These are phyloP conservation scores for Drosophila siamana DNA, from an alignment of 2,888 invertebrate species.

Conservation along the genomic window DNA sequence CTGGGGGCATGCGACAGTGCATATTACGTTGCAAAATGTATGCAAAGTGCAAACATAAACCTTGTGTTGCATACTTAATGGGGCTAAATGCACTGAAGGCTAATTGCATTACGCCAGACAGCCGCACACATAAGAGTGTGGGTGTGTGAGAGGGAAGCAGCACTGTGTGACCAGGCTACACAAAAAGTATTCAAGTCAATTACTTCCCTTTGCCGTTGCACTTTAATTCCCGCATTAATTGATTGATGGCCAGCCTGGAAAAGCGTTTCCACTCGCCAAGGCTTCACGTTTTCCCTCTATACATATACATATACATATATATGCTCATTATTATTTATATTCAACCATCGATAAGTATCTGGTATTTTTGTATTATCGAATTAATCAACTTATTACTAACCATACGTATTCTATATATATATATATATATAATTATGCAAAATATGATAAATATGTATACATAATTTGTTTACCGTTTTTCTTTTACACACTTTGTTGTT, in stretches of 20 bases:
- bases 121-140: slow-evolving; percentile 3
- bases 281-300: background rate
- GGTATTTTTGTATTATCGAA: slow-evolving; percentile 1
- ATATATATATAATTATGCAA: slow-evolving; percentile 13
- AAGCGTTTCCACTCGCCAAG: slow-evolving; percentile 6
- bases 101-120: slow-evolving; percentile 72
- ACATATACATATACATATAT: background rate
- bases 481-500: slow-evolving; percentile 69
- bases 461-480: slow-evolving; percentile 59
- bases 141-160: slow-evolving; percentile 2
- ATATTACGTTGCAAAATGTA: slow-evolving; percentile 70
- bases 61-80: slow-evolving; percentile 79
- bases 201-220: slow-evolving; percentile 22
- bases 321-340: slow-evolving; percentile 1
- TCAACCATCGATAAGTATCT: slow-evolving; percentile 13
- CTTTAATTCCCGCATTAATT: slow-evolving; percentile 15
- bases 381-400: slow-evolving; percentile 13
- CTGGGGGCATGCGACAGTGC: slow-evolving; percentile 1
- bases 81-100: slow-evolving; percentile 66
- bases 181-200: slow-evolving; percentile 23
- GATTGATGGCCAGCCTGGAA: slow-evolving; percentile 9
- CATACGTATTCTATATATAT: slow-evolving; percentile 29
- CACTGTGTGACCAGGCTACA: slow-evolving; percentile 25
- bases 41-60: slow-evolving; percentile 78
- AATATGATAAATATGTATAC: slow-evolving; percentile 48